Base-by-base conservation (phyloP, 1,140 invertebrate genomes). In the Neodiprion lecontei region DNA sequence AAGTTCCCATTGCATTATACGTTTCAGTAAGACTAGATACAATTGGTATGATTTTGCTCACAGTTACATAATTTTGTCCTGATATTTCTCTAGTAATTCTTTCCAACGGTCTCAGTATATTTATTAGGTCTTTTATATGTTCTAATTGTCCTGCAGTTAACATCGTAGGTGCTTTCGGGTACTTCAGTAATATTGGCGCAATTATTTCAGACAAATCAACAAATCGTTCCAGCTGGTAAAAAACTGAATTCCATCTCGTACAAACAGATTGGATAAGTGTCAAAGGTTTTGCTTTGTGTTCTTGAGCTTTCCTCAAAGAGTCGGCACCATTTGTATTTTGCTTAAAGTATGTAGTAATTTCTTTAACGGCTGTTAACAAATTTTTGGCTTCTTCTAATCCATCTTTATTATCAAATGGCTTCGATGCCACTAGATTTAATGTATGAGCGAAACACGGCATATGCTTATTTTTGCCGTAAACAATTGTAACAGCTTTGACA, bases 401-500 rank as follows among this genome's bases (percentile, higher is more conserved):
- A 40, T 40, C 28, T 5, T 40, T 14, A 17, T 5, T 61, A 0
- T 5, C 4, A 12, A 61, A 14, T 11, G 53, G 11, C 4, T 61
- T 17, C 9, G 53, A 17, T 7, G n/a, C 53, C 5, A 61, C 11
- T 14, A 14, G 9, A 1, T 12, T 5, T 4, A 69, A 23, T 14
- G 17, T 76, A 66, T 77, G 74, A 17, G 67, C 23, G 53, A 76
- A 76, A 77, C 74, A 70, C 5, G 7, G 69, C 67, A 76, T 23
- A 1, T 85, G 80, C 79, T 81, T 83, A 71, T 81, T 77, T 81
- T 82, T 79, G 50, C 81, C 81, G 80, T 83, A 84, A 72, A 77
- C 72, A 77, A 77, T 77, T 75, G 80, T 79, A 7, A 84, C 76
- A 61, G 86, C 84, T 76, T 83, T 84, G 23, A 84, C 80, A n/a